A percentile compares a stretch with the other conserved stretches of the same genome.
Evolutionary conservation across 2,888 invertebrate genomes (phyloP).

Genomic region (Yponomeuta plumbellus): DNA sequence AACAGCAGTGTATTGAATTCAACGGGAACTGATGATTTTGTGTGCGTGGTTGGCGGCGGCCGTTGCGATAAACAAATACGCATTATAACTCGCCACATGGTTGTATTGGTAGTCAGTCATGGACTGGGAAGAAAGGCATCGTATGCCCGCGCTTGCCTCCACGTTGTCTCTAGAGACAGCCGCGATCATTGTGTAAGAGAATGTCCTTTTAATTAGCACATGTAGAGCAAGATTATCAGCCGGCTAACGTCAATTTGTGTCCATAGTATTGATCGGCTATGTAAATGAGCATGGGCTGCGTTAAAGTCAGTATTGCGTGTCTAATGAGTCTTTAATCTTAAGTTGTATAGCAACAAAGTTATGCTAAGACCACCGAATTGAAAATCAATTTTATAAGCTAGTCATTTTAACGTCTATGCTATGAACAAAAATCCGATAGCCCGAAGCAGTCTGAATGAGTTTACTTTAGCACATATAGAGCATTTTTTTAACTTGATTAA

Average conservation of each 20-base stretch:
- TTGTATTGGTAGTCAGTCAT: slow-evolving; percentile 63
- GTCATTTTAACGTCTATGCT: too few species aligned
- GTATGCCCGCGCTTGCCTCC: slow-evolving; percentile 42
- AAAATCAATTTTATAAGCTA: too few species aligned
- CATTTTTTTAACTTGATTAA: too few species aligned
- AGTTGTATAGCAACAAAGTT: too few species aligned
- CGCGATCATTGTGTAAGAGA: slow-evolving; percentile 63
- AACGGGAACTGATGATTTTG: neutral
- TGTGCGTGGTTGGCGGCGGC: slow-evolving; percentile 15
- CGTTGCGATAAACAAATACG: slow-evolving; percentile 49
- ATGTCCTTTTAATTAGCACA: slow-evolving; percentile 70
- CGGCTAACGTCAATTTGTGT: slow-evolving; percentile 44
- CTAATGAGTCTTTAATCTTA: neutral
- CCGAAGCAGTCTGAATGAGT: too few species aligned
- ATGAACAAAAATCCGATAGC: too few species aligned
- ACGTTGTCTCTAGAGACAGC: slow-evolving; percentile 50
- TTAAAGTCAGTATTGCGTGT: neutral
- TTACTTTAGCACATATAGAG: too few species aligned
- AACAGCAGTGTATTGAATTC: slow-evolving; percentile 31
- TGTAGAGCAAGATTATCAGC: slow-evolving; percentile 65
- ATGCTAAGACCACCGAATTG: too few species aligned
- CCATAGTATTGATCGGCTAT: slow-evolving; percentile 3
- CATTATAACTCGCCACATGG: slow-evolving; percentile 55
- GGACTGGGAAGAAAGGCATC: slow-evolving; percentile 51
- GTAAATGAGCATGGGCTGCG: neutral